phyloP scores from a whole-genome alignment of 1,140 invertebrate genomes.

The Papilio polyxenes region DNA sequence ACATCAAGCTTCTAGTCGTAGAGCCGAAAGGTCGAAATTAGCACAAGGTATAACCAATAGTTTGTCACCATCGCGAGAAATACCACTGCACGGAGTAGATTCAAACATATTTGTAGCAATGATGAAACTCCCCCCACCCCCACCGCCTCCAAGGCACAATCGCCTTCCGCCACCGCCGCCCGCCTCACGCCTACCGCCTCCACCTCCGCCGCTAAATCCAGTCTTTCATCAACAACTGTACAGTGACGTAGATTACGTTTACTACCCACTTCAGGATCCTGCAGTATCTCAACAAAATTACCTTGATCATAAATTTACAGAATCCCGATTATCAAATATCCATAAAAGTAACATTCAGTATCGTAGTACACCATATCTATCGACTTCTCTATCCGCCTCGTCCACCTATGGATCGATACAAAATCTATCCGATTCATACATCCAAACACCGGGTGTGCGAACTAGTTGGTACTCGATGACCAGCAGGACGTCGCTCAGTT shows the following conservation, averaged over 20 bases:
- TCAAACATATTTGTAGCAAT: constrained; percentile 83
- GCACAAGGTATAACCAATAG: constrained; percentile 67
- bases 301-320: constrained; percentile 90
- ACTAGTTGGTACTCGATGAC: constrained; percentile 82
- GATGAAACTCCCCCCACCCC: constrained; percentile 80
- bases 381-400: constrained; percentile 83
- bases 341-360: constrained; percentile 88
- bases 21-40: constrained; percentile 72
- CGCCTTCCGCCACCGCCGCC: constrained; percentile 80
- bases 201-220: constrained; percentile 86
- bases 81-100: constrained; percentile 61
- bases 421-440: constrained; percentile 87
- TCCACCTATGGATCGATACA: constrained; percentile 88
- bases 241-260: constrained; percentile 94
- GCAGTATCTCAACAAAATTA: constrained; percentile 94
- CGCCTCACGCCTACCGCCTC: constrained; percentile 81
- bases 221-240: constrained; percentile 93
- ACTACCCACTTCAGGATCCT: constrained; percentile 93
- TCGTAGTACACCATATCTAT: constrained; percentile 88
- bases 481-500: constrained; percentile 80
- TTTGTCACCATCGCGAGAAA: constrained; percentile 68
- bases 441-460: constrained; percentile 82
- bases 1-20: constrained; percentile 72
- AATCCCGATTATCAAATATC: constrained; percentile 73
- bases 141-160: constrained; percentile 80